Evolutionary conservation across 1,140 invertebrate species (phyloP).

Genomic region (Aphidius gifuensis): DNA sequence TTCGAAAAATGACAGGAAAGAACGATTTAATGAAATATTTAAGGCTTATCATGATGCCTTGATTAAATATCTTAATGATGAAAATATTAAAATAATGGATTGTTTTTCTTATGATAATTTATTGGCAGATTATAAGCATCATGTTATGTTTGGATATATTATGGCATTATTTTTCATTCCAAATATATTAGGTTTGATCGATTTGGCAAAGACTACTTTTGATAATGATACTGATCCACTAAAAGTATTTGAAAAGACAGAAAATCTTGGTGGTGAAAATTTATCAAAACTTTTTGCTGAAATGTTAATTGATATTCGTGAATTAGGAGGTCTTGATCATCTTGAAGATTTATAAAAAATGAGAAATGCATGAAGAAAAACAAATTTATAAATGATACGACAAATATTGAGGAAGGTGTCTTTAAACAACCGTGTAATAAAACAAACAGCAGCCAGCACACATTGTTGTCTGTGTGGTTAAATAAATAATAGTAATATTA

Average conservation of each 20-base stretch:
- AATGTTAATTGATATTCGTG: conserved; percentile 32
- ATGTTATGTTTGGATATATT: conserved; percentile 40
- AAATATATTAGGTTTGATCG: too few species aligned
- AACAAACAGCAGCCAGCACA: too few species aligned
- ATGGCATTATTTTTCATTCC: conserved; percentile 40
- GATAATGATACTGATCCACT: too few species aligned
- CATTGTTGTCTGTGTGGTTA: too few species aligned
- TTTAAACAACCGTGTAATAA: too few species aligned
- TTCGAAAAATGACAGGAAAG: conserved; percentile 24
- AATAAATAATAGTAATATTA: too few species aligned
- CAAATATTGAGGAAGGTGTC: too few species aligned
- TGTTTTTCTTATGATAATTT: conserved; percentile 38
- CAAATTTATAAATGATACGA: too few species aligned
- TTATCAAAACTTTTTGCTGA: conserved; percentile 31
- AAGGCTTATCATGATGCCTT: conserved; percentile 39
- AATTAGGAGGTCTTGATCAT: conserved; percentile 32
- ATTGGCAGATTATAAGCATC: conserved; percentile 34
- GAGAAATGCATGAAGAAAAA: too few species aligned
- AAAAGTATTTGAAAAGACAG: too few species aligned
- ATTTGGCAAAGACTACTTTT: conserved; percentile 20
- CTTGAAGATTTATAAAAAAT: background rate
- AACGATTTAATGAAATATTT: conserved; percentile 38
- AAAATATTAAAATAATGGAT: conserved; percentile 17
- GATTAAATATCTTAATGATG: conserved; percentile 24
- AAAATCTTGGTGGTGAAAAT: conserved; percentile 30